These are phyloP conservation scores for Yasuhikotakia modesta DNA, from an alignment of 2,797 vertebrate species.

Conservation along the genomic window DNA sequence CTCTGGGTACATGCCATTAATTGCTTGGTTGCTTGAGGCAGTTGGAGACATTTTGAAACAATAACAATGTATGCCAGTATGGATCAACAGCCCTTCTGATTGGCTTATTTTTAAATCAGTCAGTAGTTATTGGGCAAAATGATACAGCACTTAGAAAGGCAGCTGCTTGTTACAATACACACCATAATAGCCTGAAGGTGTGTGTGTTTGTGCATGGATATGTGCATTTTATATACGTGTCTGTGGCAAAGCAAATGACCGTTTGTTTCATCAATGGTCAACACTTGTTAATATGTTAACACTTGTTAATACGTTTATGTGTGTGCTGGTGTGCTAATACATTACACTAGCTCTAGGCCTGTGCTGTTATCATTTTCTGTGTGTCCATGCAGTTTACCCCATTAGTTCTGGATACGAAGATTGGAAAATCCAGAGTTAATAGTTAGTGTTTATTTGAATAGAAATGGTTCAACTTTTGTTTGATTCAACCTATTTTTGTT, in stretches of 20 bases:
- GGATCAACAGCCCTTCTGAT: conserved; percentile 49
- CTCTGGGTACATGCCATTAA: conserved; percentile 25
- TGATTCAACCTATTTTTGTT: too few relatives aligned
- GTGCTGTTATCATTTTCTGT: conserved; percentile 21
- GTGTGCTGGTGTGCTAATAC: conserved; percentile 11
- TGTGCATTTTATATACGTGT: neutral
- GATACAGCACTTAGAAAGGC: neutral
- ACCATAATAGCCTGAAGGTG: conserved; percentile 4
- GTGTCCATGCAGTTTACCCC: conserved; percentile 19
- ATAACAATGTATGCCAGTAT: conserved; percentile 54
- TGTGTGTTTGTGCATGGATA: neutral
- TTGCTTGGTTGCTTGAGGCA: conserved; percentile 36
- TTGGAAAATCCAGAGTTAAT: conserved; percentile 1
- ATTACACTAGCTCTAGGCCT: conserved; percentile 37
- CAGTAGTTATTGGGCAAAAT: conserved; percentile 9
- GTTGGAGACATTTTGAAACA: conserved; percentile 21
- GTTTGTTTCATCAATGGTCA: neutral
- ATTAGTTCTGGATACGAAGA: conserved; percentile 36
- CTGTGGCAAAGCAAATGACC: neutral
- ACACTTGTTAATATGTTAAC: neutral
- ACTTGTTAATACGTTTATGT: neutral
- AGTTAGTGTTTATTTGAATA: neutral
- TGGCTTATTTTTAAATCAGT: conserved; percentile 49
- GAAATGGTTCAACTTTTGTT: neutral
- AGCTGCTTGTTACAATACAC: conserved; percentile 12